Percentiles rank a stretch among this genome's conserved stretches.
Conservation (phyloP, 1,140 invertebrate genomes). For the Coenobita brevimanus region DNA sequence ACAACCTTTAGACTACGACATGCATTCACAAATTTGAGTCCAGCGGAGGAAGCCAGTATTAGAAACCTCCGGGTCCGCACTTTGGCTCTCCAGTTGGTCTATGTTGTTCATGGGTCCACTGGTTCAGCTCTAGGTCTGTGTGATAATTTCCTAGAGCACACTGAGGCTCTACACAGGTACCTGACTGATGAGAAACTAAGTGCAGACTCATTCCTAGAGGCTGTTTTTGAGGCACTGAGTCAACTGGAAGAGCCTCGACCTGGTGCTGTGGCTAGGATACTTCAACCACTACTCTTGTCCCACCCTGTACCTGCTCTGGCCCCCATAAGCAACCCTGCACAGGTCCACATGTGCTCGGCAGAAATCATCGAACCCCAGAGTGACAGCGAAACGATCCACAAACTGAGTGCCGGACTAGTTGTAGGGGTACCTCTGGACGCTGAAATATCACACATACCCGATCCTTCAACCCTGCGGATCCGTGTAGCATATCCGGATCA, state of each 20-base stretch:
- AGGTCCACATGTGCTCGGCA: slow-evolving; percentile 86
- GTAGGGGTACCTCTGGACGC: slow-evolving; percentile 89
- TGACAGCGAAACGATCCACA: slow-evolving; percentile 88
- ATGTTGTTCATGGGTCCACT: slow-evolving; percentile 80
- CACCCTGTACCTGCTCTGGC: slow-evolving; percentile 75
- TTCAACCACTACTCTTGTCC: slow-evolving; percentile 84
- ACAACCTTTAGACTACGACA: slow-evolving; percentile 86
- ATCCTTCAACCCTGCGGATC: slow-evolving; percentile 83
- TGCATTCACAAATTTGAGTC: slow-evolving; percentile 86
- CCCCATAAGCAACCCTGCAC: slow-evolving; percentile 72
- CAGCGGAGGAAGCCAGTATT: slow-evolving; percentile 83
- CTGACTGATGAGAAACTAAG: slow-evolving; percentile 56
- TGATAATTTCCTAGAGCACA: slow-evolving; percentile 79
- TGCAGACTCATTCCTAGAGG: slow-evolving; percentile 84
- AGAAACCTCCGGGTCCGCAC: slow-evolving; percentile 89
- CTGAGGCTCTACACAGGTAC: slow-evolving; percentile 76
- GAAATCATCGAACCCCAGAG: slow-evolving; percentile 88
- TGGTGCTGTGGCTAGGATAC: slow-evolving; percentile 83
- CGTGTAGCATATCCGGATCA: slow-evolving; percentile 95
- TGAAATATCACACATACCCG: slow-evolving; percentile 85
- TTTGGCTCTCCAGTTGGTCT: slow-evolving; percentile 86
- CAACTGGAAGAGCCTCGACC: slow-evolving; percentile 88
- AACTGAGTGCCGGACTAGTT: slow-evolving; percentile 94
- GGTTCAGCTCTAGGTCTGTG: slow-evolving; percentile 79
- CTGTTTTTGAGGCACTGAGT: slow-evolving; percentile 85